These are phyloP conservation scores for Rana temporaria DNA, from an alignment of 2,113 vertebrate species.

Conservation along the genomic window DNA sequence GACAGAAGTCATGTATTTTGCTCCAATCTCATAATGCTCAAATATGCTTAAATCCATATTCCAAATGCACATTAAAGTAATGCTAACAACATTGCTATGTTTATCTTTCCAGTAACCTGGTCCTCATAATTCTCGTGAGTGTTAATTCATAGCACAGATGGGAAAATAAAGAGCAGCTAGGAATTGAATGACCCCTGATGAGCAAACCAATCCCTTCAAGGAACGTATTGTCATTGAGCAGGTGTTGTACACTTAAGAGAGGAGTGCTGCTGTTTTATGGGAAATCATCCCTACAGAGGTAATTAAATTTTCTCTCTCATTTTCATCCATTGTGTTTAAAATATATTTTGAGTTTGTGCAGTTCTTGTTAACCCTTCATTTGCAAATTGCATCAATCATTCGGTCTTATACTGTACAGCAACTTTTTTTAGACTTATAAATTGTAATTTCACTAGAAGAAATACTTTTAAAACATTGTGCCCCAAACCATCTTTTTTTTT, in stretches of 20 bases:
- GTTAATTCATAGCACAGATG: slow-evolving; percentile 7
- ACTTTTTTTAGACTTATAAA: too few species aligned
- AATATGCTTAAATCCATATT: neutral
- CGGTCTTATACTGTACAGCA: neutral
- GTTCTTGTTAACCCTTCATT: neutral
- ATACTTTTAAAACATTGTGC: too few species aligned
- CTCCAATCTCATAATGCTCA: too few species aligned
- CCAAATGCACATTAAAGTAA: neutral
- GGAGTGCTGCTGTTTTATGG: slow-evolving; percentile 3
- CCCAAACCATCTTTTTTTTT: too few species aligned
- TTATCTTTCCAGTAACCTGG: neutral
- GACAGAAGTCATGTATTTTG: too few species aligned
- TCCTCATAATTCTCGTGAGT: neutral
- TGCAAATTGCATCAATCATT: neutral
- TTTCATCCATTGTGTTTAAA: slow-evolving; percentile 2
- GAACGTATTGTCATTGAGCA: slow-evolving; percentile 36
- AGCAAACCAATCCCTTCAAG: neutral
- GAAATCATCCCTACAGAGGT: slow-evolving; percentile 22
- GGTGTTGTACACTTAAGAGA: slow-evolving; percentile 18
- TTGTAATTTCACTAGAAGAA: too few species aligned
- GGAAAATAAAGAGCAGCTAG: neutral
- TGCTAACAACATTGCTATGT: neutral
- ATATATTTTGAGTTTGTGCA: neutral
- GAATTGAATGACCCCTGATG: slow-evolving; percentile 10
- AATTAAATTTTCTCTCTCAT: slow-evolving; percentile 12